Evolutionary conservation across 2,888 invertebrate species (phyloP), one percentile per base, ranked within the genome.

Genomic region (Chrysolina haemoptera): DNA sequence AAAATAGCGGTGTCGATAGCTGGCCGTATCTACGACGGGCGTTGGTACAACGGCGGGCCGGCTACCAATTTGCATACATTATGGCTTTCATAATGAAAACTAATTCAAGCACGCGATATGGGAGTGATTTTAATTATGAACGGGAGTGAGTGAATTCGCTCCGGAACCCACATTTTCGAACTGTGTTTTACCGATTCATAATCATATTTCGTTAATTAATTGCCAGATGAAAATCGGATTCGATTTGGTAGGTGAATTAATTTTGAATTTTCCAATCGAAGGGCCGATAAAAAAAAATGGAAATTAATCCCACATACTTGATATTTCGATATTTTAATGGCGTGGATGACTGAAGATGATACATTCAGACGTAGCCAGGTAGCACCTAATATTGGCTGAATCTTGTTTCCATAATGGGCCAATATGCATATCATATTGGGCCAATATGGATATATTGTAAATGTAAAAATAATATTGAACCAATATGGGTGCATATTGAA

Each of bases 51-150:
- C 59, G 59, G 59, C 12, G 14, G 27, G 59, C 27, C n/a, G 59
- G 59, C n/a, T 53, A 9, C 20, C 75, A 68, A 75, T 75, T 73
- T 75, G 70, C 75, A 75, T 75, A 70, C 68, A 70, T 73, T 68
- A 75, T 67, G 41, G 75, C 73, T 64, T 43, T 68, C 55, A 64
- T 72, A 68, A 75, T 75, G 62, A 73, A 75, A 75, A 70, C 75
- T 73, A 75, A 75, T 75, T 72, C 59, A 67, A 46, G 70, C 70
- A 75, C 64, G 67, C 70, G 62, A 66, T 69, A 62, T 59, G 55
- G 69, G 71, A 64, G 43, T 63, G 70, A 70, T 70, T 70, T 70
- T 63, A 70, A 70, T 70, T 64, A 70, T 64, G 41, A 70, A 50
- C 70, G 41, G 48, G 43, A 14, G 22, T 55, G 64, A 70, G 55